These are phyloP conservation scores for Drosophila birchii DNA, from an alignment of 2,888 invertebrate species.

Conservation along the genomic window DNA sequence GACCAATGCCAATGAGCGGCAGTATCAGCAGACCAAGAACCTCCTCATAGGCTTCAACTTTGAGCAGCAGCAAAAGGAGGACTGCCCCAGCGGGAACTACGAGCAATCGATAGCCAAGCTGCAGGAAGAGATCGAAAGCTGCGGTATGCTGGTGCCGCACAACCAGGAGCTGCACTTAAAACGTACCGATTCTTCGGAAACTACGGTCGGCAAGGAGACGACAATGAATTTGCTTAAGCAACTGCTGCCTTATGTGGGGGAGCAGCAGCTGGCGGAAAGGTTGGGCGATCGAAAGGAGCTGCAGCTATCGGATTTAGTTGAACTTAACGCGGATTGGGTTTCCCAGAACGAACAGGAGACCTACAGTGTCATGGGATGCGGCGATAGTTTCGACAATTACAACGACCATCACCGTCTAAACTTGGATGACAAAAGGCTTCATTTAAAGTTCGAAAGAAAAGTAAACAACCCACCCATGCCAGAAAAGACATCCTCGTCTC, in stretches of 20 bases:
- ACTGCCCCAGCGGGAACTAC: slow-evolving; percentile 60
- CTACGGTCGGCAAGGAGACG: slow-evolving; percentile 23
- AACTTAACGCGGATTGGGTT: slow-evolving; percentile 74
- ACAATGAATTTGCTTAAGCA: slow-evolving; percentile 58
- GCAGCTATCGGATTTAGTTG: slow-evolving; percentile 69
- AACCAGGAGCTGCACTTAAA: slow-evolving; percentile 66
- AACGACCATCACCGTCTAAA: slow-evolving; percentile 76
- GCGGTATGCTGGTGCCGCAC: slow-evolving; percentile 81
- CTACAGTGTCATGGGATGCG: slow-evolving; percentile 81
- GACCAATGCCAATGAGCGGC: slow-evolving; percentile 83
- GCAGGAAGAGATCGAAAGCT: slow-evolving; percentile 76
- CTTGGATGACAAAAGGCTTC: slow-evolving; percentile 48
- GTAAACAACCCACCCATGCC: background rate
- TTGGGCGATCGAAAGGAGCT: slow-evolving; percentile 34
- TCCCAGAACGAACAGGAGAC: slow-evolving; percentile 63
- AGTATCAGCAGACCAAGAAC: slow-evolving; percentile 84
- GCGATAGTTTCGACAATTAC: slow-evolving; percentile 84
- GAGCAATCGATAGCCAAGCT: slow-evolving; percentile 77
- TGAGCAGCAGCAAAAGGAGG: slow-evolving; percentile 19
- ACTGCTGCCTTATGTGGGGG: slow-evolving; percentile 68
- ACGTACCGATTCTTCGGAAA: slow-evolving; percentile 20
- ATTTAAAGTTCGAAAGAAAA: slow-evolving; percentile 36
- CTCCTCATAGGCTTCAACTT: slow-evolving; percentile 83
- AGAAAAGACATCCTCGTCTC: background rate
- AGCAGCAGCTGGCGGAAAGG: slow-evolving; percentile 44